These are phyloP conservation scores for Leptopilina drosophilae DNA, from an alignment of 2,888 invertebrate species.

Conservation along the genomic window DNA sequence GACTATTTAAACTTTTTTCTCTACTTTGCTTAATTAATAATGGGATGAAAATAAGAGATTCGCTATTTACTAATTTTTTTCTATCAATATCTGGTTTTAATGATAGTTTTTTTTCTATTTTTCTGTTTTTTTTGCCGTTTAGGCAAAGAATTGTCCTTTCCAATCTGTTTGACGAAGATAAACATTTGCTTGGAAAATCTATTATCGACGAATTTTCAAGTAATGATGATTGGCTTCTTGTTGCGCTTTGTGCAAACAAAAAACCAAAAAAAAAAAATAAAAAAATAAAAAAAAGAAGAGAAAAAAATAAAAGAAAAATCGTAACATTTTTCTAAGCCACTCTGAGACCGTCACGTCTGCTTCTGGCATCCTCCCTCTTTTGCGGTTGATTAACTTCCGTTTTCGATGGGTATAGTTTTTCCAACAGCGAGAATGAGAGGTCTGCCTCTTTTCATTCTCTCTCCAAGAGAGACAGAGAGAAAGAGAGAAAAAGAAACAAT, in stretches of 20 bases:
- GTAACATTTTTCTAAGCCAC: conserved; percentile 23
- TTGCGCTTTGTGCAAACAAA: not conserved
- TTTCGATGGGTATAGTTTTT: conserved; percentile 46
- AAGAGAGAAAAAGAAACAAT: not conserved
- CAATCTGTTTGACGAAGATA: not conserved
- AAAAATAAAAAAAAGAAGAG: too few species aligned
- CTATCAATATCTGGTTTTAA: too few species aligned
- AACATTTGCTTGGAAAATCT: not conserved
- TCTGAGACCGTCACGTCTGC: conserved; percentile 40
- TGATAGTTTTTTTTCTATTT: too few species aligned
- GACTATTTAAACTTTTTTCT: too few species aligned
- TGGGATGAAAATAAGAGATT: too few species aligned
- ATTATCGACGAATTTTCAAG: not conserved
- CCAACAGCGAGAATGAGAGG: not conserved
- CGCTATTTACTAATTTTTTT: too few species aligned
- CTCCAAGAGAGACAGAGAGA: not conserved
- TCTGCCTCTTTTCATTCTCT: too few species aligned
- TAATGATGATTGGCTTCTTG: conserved; percentile 19
- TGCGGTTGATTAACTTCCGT: conserved; percentile 56
- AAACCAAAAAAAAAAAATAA: not conserved
- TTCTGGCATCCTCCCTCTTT: conserved; percentile 54
- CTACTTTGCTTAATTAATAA: too few species aligned
- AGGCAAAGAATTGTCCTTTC: not conserved
- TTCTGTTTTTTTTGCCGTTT: not conserved
- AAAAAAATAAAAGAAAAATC: conserved; percentile 3